Base-by-base conservation (phyloP, 2,113 vertebrate species). In the Mirounga angustirostris region DNA sequence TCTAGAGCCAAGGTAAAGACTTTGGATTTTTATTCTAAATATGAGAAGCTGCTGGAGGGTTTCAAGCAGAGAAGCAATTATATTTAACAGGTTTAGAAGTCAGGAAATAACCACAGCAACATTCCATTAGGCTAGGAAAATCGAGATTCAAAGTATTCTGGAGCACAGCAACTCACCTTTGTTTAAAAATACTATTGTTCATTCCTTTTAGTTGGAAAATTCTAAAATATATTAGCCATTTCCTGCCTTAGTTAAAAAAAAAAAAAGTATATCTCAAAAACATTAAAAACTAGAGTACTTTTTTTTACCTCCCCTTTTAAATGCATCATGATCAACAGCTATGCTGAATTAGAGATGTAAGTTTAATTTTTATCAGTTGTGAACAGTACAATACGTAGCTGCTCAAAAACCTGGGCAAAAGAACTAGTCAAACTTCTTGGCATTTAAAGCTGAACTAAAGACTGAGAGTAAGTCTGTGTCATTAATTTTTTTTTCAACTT, bases 161-260 rank as follows among this genome's bases (percentile, higher is more conserved):
- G 46, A 46, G 36, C 26, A 88, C 13, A 76, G 56, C 18, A 65
- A 76, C 10, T 63, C 2, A 33, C 43, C 58, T 94, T 96, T 90
- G 88, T 94, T 97, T 83, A 61, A 97, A 94, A 92, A 65, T 65
- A 82, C 74, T 91, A 91, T 22, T 92, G 28, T 81, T 84, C 56
- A 36, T 74, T 65, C 52, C 58, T 86, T 89, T 82, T 36, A 78
- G 40, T 28, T 91, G 63, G 82, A 95, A 97, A 97, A 81, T 85
- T 95, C 54, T 93, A 67, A 93, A 95, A 54, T 86, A 36, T n/a
- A 22, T 76, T 76, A 40, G 30, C 69, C 24, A 76, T 76, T 92
- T 97, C 91, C 76, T 94, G 40, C 50, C 76, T 84, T 50, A 14
- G 13, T 65, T 80, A 40, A 16, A 43, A 67, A 40, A 36, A 36